Evolutionary conservation across 2,113 vertebrate species (phyloP).

Genomic region (Coptodon bakossiorum): DNA sequence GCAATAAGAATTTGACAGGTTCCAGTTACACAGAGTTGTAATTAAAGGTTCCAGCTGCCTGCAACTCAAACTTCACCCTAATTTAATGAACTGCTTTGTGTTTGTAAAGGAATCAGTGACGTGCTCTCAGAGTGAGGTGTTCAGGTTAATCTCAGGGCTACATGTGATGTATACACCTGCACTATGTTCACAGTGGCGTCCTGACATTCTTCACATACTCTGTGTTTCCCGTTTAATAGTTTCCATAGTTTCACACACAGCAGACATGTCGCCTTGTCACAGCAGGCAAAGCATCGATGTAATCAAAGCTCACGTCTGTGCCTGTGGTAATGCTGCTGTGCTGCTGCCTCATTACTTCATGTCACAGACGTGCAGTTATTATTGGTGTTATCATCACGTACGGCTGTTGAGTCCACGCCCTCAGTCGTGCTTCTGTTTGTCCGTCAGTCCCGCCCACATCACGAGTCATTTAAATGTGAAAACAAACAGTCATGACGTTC

Average conservation of each 20-base stretch:
- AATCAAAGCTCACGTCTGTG: background rate
- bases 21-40: background rate
- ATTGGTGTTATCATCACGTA: background rate
- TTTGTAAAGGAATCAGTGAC: background rate
- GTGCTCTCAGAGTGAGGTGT: background rate
- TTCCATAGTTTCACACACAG: background rate
- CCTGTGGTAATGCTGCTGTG: background rate
- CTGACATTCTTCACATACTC: background rate
- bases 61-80: background rate
- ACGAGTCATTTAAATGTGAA: rapidly evolving
- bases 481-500: background rate
- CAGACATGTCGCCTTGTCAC: background rate
- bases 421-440: background rate
- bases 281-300: background rate
- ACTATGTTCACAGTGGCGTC: background rate
- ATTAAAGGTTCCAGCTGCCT: background rate
- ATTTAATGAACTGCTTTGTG: background rate
- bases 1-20: conserved; percentile 45
- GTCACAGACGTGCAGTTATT: background rate
- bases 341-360: background rate
- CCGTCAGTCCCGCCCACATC: background rate
- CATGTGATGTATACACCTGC: background rate
- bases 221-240: rapidly evolving
- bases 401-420: background rate
- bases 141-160: background rate